Base-by-base conservation (phyloP, 2,888 invertebrate genomes). In the Tuta absoluta region DNA sequence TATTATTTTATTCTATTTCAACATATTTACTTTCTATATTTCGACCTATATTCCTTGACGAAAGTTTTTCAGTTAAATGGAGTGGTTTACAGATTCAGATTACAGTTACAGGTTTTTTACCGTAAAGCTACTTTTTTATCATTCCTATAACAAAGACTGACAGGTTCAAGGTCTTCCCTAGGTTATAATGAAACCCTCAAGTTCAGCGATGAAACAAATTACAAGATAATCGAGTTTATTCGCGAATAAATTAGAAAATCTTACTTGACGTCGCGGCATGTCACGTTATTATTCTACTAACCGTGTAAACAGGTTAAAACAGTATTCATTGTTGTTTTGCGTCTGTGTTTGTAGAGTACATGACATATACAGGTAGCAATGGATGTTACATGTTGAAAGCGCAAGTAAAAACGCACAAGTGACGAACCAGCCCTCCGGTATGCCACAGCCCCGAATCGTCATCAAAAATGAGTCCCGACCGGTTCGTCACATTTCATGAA, bases 191-290 rank as follows among this genome's bases (percentile, higher is more conserved):
- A 23, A 11, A 14, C 51, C 14, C 23, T 53, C 11, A 53, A 11
- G 51, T 53, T 10, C 10, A 53, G 12, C 14, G 51, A 23, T 12
- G 23, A 14, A 53, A 14, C 12, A 23, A 53, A 53, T 53, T 48
- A 48, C 10, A 4, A 24, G 14, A 14, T 24, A 53, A 23, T 7
- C 7, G n/a, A n/a, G 19, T 23, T 53, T 53, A 53, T 14, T 24
- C 14, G 24, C 51, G 12, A 53, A 53, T 23, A 53, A 53, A 53
- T 53, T 53, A 14, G 24, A 24, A 53, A 53, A 53, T 53, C 51
- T 14, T 24, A 23, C 14, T 53, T 53, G 51, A 24, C 23, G 51
- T 12, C 12, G 23, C 51, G 51, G 12, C 23, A 53, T 23, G 49
- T 53, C 24, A 17, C n/a, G n/a, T 11, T 45, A 41, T 41, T 14